Base-by-base conservation (phyloP, 1,140 invertebrate genomes). In the Zelostemma sp. region DNA sequence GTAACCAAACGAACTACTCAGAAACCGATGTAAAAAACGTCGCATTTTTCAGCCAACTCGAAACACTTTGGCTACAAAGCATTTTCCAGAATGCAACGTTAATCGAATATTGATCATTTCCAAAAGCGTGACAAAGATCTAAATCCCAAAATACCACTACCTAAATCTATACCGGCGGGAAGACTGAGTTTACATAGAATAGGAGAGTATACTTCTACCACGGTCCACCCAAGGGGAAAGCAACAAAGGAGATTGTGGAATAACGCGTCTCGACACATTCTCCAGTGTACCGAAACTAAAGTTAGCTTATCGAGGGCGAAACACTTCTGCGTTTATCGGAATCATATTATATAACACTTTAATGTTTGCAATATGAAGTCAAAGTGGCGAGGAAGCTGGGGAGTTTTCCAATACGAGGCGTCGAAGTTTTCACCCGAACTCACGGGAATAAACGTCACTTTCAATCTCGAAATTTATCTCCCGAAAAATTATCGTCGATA, bases 221-320 rank as follows among this genome's bases (percentile, higher is more conserved):
- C 25, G 25, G 25, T 28, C 15, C 9, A 28, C 46, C 14, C 19
- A 48, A 47, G 21, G 17, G 46, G 9, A 15, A 12, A 48, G 25
- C 46, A 48, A 48, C 1, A 48, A 14, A 6, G 11, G 46, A 31
- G 46, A 48, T 48, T 48, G 46, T n/a, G 12, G 21, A 25, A 28
- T 48, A 14, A 31, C 21, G 28, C 12, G 21, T 28, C 46, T 48
- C 21, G 21, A 46, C 17, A 46, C 12, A 19, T 46, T 46, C 43
- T 46, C 16, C 17, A 19, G 16, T 19, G 43, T 19, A 19, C 12
- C 21, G 6, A 16, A n/a, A 1, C 43, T 19, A 46, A 19, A 46
- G 43, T 19, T 43, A 15, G 14, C 6, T 3, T 16, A 17, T 43
- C 9, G 2, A 43, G 40, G 16, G 8, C n/a, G 17, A 46, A 46